These are phyloP conservation scores for Drosophila melanogaster DNA, from an alignment of 1,140 invertebrate species.

Conservation along the genomic window DNA sequence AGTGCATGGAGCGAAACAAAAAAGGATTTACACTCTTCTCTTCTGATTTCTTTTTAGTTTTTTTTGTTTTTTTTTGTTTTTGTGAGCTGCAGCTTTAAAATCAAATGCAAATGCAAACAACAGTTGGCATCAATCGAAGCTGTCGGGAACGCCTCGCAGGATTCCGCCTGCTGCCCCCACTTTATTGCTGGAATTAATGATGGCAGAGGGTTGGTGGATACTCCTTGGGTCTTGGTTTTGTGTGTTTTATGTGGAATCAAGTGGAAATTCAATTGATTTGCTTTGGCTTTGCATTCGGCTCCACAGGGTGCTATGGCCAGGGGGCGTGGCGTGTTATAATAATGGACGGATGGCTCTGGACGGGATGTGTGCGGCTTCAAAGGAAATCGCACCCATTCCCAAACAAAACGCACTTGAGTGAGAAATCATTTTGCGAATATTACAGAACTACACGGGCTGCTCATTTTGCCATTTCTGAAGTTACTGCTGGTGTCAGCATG, in stretches of 20 bases:
- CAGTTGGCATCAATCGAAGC: constrained; percentile 79
- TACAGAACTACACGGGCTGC: constrained; percentile 16
- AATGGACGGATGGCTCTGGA: constrained; percentile 49
- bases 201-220: constrained; percentile 31
- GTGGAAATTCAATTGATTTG: constrained; percentile 82
- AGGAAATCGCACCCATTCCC: constrained; percentile 39
- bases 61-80: constrained; percentile 20
- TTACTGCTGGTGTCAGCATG: constrained; percentile 58
- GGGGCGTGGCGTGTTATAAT: constrained; percentile 48
- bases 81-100: constrained; percentile 56
- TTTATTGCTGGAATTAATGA: constrained; percentile 80
- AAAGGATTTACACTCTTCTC: constrained; percentile 33
- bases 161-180: constrained; percentile 5
- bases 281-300: constrained; percentile 61
- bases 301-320: constrained; percentile 18
- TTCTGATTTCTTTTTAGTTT: constrained; percentile 1
- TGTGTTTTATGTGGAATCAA: constrained; percentile 78
- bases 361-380: constrained; percentile 57
- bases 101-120: constrained; percentile 82
- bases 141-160: constrained; percentile 37
- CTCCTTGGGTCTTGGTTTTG: constrained; percentile 37
- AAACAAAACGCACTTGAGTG: constrained; percentile 60
- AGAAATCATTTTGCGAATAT: constrained; percentile 68
- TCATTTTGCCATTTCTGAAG: constrained; percentile 11
- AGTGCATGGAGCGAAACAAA: constrained; percentile 62